phyloP scores from a whole-genome alignment of 2,113 vertebrate species.

The Myodes glareolus region DNA sequence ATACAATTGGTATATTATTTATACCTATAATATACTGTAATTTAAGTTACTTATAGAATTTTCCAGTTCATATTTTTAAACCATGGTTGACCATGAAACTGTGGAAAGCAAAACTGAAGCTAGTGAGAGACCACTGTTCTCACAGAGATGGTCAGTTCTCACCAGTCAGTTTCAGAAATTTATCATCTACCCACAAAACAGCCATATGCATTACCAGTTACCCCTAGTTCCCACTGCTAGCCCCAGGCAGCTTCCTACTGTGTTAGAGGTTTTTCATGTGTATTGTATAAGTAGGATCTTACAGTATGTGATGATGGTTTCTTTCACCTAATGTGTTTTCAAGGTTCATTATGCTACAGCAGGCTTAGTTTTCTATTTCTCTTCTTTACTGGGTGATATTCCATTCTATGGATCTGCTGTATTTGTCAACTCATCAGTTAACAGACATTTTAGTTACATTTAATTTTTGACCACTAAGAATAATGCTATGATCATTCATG shows the following conservation, averaged over 20 bases:
- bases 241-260: background rate
- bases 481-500: background rate
- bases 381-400: background rate
- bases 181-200: background rate
- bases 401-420: too few species aligned
- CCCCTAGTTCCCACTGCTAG: background rate
- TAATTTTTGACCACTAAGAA: background rate
- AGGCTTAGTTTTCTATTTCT: background rate
- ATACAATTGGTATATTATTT: too few species aligned
- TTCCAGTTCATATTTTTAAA: background rate
- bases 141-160: too few species aligned
- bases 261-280: background rate
- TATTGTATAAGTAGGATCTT: background rate
- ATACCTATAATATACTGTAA: background rate
- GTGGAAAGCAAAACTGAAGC: background rate
- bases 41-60: background rate
- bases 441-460: background rate
- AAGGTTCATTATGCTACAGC: background rate
- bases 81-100: background rate
- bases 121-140: background rate
- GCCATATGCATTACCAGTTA: background rate
- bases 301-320: background rate
- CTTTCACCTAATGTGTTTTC: background rate
- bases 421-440: background rate
- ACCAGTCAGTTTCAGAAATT: background rate